Conservation (phyloP, 2,113 vertebrate species). For the Thinocorus orbignyianus region DNA sequence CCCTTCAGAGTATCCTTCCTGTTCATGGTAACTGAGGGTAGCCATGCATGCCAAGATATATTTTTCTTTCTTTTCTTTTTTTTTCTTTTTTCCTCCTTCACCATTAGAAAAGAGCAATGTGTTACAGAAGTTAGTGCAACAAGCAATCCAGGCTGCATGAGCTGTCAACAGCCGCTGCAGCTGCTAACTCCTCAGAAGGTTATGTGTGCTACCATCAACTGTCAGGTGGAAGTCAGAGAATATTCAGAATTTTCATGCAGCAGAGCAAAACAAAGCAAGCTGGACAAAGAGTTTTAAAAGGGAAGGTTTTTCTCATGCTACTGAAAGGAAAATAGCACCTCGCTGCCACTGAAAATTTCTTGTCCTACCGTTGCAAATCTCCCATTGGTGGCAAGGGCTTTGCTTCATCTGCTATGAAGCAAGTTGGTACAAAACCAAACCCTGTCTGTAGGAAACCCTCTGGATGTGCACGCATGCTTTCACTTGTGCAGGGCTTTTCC, state of each 20-base stretch:
- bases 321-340: neutral
- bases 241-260: neutral
- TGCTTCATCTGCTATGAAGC: neutral
- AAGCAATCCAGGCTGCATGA: constrained; percentile 36
- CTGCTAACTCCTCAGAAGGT: constrained; percentile 51
- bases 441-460: neutral
- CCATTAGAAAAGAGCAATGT: constrained; percentile 1
- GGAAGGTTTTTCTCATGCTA: neutral
- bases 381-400: neutral
- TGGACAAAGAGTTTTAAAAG: neutral
- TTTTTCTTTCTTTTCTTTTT: neutral
- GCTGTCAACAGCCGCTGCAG: constrained; percentile 71
- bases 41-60: constrained; percentile 70
- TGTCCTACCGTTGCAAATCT: neutral
- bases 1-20: constrained; percentile 69
- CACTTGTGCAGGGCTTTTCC: neutral
- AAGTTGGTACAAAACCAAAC: neutral
- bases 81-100: constrained; percentile 20
- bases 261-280: neutral
- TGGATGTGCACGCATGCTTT: rapidly evolving
- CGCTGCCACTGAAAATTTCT: neutral
- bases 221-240: neutral
- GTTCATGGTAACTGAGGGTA: constrained; percentile 67
- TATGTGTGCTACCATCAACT: constrained; percentile 36
- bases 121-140: neutral